Base-by-base conservation (phyloP, 1,140 invertebrate genomes). In the Ephestia elutella region DNA sequence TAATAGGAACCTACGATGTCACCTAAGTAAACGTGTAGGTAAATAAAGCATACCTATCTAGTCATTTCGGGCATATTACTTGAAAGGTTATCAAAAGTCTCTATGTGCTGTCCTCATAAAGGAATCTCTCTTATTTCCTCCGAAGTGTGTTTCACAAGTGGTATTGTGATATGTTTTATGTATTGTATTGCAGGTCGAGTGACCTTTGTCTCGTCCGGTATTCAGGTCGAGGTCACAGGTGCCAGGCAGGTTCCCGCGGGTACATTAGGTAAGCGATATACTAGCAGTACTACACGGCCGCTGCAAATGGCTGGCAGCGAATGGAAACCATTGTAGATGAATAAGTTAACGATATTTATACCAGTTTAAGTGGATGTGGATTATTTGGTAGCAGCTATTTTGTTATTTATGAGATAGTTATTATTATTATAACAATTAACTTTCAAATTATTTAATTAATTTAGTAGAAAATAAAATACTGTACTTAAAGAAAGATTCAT, bases 221-320 rank as follows among this genome's bases (percentile, higher is more conserved):
- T 77, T 57, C 62, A 71, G 77, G 77, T 80, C 73, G 75, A 78
- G 77, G 77, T 79, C 66, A 55, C 56, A 59, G 59, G 58, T 63
- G 60, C 63, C 62, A 72, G 59, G 64, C 54, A 70, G 62, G 54
- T 32, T 72, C 60, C 66, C 61, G 57, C 66, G 59, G 66, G 65
- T 49, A 75, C 66, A 71, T 65, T 73, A 63, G 60, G 56, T 44
- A 62, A 44, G 54, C 59, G 65, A 56, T 67, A 57, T 59, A 68
- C 38, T 44, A 44, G n/a, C 38, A 15, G 13, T 44, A 10, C 5
- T 44, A 17, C 38, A 5, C 2, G 1, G 38, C 38, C 38, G 5
- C 38, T n/a, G 38, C n/a, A 44, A 44, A 44, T 17, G 30, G 30
- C 5, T 17, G 5, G 10, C 2, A 10, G 1, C 38, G 38, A 15